Evolutionary conservation across 2,113 vertebrate species (phyloP).

Genomic region (Poecilia latipinna): DNA sequence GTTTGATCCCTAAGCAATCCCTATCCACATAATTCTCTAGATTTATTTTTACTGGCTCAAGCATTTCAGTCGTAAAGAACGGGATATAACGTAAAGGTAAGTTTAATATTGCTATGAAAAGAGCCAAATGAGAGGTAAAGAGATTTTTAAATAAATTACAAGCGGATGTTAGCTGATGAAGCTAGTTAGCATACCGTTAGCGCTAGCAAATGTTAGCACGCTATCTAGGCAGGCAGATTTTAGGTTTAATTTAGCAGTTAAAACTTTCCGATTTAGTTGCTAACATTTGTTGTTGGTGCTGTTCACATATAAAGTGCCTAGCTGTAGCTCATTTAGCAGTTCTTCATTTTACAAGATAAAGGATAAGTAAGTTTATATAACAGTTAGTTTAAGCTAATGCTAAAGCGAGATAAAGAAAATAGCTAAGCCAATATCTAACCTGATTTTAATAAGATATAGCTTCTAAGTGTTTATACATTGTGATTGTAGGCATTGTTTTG

Average conservation of each 20-base stretch:
- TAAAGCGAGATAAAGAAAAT: neutral
- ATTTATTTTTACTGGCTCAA: neutral
- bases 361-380: neutral
- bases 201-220: neutral
- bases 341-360: neutral
- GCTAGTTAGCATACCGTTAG: neutral
- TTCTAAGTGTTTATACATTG: neutral
- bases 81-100: neutral
- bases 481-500: too few species aligned
- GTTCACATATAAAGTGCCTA: neutral
- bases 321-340: neutral
- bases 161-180: neutral
- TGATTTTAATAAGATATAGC: neutral
- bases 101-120: neutral
- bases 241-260: neutral
- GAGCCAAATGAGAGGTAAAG: neutral
- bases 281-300: neutral
- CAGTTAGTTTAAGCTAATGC: neutral
- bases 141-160: neutral
- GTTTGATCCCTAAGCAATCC: neutral
- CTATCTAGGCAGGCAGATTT: neutral
- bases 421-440: neutral
- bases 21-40: neutral
- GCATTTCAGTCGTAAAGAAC: neutral
- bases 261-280: neutral